Percentiles rank a stretch among this genome's conserved stretches.
Evolutionary conservation across 2,888 invertebrate genomes (phyloP).

Genomic region (Anodontia alba): DNA sequence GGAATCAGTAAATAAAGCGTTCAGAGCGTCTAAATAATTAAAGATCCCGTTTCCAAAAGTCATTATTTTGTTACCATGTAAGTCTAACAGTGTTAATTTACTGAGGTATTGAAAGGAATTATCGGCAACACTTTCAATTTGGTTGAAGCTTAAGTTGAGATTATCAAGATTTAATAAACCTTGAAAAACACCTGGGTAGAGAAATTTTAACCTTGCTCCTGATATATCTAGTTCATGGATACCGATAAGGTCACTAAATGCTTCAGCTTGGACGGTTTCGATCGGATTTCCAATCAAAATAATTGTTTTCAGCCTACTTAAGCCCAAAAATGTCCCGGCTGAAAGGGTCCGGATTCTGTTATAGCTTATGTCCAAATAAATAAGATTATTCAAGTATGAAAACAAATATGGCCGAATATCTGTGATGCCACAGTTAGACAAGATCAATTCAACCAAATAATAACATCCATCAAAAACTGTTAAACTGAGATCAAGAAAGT

Average conservation of each 20-base stretch:
- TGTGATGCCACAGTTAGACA: constrained; percentile 16
- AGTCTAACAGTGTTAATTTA: constrained; percentile 25
- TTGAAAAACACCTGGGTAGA: constrained; percentile 33
- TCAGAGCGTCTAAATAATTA: constrained; percentile 6
- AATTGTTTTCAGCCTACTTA: constrained; percentile 35
- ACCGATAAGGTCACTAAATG: constrained; percentile 32
- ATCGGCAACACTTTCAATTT: constrained; percentile 29
- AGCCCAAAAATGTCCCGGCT: constrained; percentile 30
- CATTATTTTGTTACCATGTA: constrained; percentile 33
- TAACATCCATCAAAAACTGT: constrained; percentile 6
- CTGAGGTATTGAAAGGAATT: constrained; percentile 38
- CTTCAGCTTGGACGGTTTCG: constrained; percentile 19
- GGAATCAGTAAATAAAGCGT: constrained; percentile 30
- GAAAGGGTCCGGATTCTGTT: constrained; percentile 28
- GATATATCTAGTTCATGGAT: constrained; percentile 35
- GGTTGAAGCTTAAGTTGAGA: constrained; percentile 28
- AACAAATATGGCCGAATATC: neutral
- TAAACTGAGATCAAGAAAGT: neutral
- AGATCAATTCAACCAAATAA: constrained; percentile 30
- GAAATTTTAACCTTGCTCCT: constrained; percentile 22
- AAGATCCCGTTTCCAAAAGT: constrained; percentile 39
- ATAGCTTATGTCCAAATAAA: constrained; percentile 24
- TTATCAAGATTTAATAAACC: constrained; percentile 8
- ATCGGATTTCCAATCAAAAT: constrained; percentile 45
- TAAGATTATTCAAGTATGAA: constrained; percentile 21